Evolutionary conservation across 2,113 vertebrate genomes (phyloP).

Genomic region (Mystacornis crossleyi): DNA sequence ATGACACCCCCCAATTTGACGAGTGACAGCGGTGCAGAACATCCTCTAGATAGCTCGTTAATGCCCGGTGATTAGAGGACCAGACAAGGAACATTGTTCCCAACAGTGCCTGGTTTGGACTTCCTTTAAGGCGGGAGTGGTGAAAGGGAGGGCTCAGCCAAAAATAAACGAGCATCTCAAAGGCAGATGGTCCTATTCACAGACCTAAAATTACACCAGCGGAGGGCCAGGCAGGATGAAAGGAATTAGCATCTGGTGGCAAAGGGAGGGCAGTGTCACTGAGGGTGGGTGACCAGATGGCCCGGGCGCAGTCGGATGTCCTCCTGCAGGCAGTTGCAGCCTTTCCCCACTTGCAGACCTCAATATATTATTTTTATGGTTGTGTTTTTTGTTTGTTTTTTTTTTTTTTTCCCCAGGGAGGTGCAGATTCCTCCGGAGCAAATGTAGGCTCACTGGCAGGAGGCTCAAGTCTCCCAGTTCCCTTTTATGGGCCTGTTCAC

Average conservation of each 20-base stretch:
- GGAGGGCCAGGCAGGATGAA: slow-evolving; percentile 29
- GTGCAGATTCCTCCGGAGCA: slow-evolving; percentile 14
- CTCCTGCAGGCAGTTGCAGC: neutral
- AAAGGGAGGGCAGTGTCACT: neutral
- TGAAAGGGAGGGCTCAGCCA: slow-evolving; percentile 14
- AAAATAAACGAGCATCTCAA: slow-evolving; percentile 47
- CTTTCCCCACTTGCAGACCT: neutral
- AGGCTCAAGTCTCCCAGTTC: neutral
- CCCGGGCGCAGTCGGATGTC: neutral
- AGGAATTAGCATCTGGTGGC: slow-evolving; percentile 52
- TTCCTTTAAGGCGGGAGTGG: slow-evolving; percentile 48
- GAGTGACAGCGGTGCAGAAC: neutral
- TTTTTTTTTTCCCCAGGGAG: neutral
- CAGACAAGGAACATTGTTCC: neutral
- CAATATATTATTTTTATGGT: neutral
- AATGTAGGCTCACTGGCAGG: neutral
- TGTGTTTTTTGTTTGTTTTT: no score
- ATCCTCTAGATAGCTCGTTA: neutral
- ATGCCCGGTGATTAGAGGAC: neutral
- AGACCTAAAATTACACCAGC: slow-evolving; percentile 40
- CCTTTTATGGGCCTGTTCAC: slow-evolving; percentile 54
- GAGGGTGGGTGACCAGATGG: slow-evolving; percentile 40
- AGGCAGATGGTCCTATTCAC: slow-evolving; percentile 61
- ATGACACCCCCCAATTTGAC: neutral
- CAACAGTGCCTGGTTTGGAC: neutral